Conservation (phyloP, 2,113 vertebrate genomes). For the Pristiophorus japonicus region DNA sequence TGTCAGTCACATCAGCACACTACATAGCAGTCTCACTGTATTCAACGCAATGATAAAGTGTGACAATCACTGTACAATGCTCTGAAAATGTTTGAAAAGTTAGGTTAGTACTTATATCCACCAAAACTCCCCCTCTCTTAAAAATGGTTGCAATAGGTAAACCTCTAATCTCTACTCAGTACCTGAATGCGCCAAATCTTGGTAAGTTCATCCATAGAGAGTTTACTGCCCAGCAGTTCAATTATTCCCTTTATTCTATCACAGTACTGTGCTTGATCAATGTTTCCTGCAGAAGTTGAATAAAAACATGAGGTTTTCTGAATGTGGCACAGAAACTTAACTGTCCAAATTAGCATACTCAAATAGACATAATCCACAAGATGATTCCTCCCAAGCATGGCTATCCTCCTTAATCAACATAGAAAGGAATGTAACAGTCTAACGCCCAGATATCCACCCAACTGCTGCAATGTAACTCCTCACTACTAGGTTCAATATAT, state of each 20-base stretch:
- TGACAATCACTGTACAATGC: neutral
- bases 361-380: constrained; percentile 30
- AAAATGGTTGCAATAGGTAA: neutral
- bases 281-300: constrained; percentile 72
- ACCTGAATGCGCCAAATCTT: constrained; percentile 99
- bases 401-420: neutral
- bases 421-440: neutral
- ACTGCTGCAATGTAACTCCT: neutral
- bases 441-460: neutral
- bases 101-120: neutral
- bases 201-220: constrained; percentile 91
- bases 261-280: constrained; percentile 97
- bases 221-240: constrained; percentile 92
- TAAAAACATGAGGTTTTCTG: neutral
- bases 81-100: neutral
- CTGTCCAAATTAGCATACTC: neutral
- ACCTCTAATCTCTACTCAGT: constrained; percentile 25
- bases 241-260: constrained; percentile 99
- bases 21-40: neutral
- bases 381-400: neutral
- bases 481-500: neutral
- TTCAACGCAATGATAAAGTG: neutral
- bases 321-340: constrained; percentile 37
- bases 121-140: neutral
- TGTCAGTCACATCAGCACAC: neutral